Conservation (phyloP, 2,797 vertebrate genomes). For the Peromyscus aztecus region DNA sequence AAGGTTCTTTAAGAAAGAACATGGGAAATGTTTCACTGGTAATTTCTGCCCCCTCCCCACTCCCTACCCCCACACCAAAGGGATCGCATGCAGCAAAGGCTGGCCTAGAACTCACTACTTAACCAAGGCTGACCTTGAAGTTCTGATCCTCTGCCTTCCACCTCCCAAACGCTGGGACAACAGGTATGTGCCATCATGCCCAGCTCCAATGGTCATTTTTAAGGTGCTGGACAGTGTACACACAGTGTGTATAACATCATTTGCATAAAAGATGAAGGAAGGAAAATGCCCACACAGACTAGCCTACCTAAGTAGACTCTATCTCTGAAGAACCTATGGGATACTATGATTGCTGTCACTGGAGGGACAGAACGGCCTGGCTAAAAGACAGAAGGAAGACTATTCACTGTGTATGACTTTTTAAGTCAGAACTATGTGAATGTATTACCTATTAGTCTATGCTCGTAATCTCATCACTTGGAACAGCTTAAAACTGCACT, state of each 20-base stretch:
- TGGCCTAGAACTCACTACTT: neutral
- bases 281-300: neutral
- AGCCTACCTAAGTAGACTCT: neutral
- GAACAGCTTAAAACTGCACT: neutral
- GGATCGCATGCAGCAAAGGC: neutral
- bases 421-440: neutral
- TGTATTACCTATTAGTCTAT: neutral
- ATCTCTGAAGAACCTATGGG: neutral
- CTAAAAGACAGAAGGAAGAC: neutral
- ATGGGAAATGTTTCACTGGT: neutral
- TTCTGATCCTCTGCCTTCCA: neutral
- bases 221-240: neutral
- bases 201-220: neutral
- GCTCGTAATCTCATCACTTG: neutral
- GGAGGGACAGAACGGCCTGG: neutral
- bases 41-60: neutral
- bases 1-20: neutral
- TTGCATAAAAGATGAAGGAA: neutral
- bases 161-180: neutral
- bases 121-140: neutral
- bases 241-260: neutral
- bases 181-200: neutral
- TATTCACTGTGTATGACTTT: neutral
- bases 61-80: neutral
- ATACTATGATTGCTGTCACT: neutral